These are phyloP conservation scores for Tiliacea citrago DNA, from an alignment of 2,888 invertebrate species.

Conservation along the genomic window DNA sequence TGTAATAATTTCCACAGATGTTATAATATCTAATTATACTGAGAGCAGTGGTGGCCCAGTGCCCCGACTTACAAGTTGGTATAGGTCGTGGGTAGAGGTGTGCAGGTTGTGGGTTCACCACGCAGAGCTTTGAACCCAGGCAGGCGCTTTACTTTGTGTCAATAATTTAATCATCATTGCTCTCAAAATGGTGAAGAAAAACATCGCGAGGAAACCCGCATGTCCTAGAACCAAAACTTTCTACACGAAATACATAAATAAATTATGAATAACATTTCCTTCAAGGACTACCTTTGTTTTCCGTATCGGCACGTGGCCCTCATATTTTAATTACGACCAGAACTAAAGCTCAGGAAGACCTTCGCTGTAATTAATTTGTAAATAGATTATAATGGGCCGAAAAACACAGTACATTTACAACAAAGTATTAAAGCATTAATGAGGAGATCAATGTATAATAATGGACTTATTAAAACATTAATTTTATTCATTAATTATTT, in stretches of 20 bases:
- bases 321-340: slow-evolving; percentile 60
- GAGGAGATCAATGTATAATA: slow-evolving; percentile 38
- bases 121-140: too few species aligned
- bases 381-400: slow-evolving; percentile 57
- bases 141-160: too few species aligned
- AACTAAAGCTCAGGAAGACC: slow-evolving; percentile 53
- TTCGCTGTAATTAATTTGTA: slow-evolving; percentile 63
- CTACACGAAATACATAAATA: neutral
- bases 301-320: slow-evolving; percentile 35
- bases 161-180: too few species aligned
- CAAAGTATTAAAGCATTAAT: slow-evolving; percentile 60
- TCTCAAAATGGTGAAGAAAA: too few species aligned
- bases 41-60: neutral
- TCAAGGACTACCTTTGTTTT: slow-evolving; percentile 20
- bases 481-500: slow-evolving; percentile 9
- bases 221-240: too few species aligned
- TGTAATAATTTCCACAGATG: neutral
- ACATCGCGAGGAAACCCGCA: too few species aligned
- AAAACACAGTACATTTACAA: slow-evolving; percentile 52
- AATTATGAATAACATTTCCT: neutral
- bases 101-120: too few species aligned
- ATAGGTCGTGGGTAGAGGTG: too few species aligned
- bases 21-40: neutral
- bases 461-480: neutral
- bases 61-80: too few species aligned